Base-by-base conservation (phyloP, 1,140 invertebrate genomes). In the Drosophila lacteicornis region DNA sequence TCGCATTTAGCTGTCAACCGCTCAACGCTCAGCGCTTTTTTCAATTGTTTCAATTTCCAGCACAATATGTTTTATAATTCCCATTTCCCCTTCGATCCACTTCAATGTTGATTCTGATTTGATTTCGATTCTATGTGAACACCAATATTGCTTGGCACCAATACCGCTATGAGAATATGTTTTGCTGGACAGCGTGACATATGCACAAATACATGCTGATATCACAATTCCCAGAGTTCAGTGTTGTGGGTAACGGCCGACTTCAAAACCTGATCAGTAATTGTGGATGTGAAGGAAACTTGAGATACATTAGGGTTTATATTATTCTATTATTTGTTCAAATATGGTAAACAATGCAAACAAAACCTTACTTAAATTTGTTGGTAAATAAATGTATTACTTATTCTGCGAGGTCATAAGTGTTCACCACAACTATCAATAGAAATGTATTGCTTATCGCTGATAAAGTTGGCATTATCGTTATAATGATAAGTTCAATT, bases 1-100 rank as follows among this genome's bases (percentile, higher is more conserved):
- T 88, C 86, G 85, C 81, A 84, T 82, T 88, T 86, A 85, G 68
- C 85, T 88, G 85, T 88, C 85, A 88, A 66, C 27, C 59, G 74
- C 47, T 53, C 74, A 75, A 49, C 57, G 47, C 65, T 42, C 61
- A 78, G 33, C 50, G 58, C 42, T 42, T 65, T 85, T 79, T 80
- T 88, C 58, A 80, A 83, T 85, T 84, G 82, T 49, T 59, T 87
- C 70, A 79, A 75, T 79, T 80, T 73, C 55, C 46, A 79, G 49
- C 66, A 9, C 47, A 77, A 51, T 62, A 59, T 61, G 33, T 58
- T 58, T 33, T 40, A 27, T 50, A 46, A 17, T 40, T 50, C n/a
- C 4, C 4, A n/a, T 42, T 58, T 13, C 42, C 47, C 46, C 66
- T 55, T 42, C 33, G 38, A 68, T 33, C 67, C 69, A 71, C 69